phyloP scores from a whole-genome alignment of 2,113 vertebrate genomes.

The Numenius arquata region DNA sequence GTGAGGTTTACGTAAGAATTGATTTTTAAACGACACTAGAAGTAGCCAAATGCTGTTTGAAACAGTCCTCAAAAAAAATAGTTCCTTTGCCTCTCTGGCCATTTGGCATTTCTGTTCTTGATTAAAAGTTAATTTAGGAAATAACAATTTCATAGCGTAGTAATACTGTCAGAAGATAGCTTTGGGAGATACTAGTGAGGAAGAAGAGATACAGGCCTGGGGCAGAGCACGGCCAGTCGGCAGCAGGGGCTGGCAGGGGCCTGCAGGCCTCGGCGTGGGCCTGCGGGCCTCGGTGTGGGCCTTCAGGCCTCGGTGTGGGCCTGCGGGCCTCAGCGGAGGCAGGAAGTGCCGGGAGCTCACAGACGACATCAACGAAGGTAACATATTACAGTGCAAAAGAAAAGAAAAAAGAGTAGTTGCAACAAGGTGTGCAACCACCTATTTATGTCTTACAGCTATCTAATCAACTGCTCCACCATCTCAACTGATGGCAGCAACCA shows the following conservation, averaged over 20 bases:
- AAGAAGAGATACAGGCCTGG: not conserved
- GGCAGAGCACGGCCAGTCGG: accelerated
- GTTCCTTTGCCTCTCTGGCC: not conserved
- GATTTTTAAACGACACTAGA: not conserved
- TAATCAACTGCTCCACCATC: accelerated
- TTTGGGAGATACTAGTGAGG: not conserved
- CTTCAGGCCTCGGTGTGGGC: accelerated
- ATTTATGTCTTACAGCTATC: not conserved
- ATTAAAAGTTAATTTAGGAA: not conserved
- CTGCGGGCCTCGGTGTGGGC: too few relatives aligned
- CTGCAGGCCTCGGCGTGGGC: not conserved
- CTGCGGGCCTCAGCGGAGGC: accelerated
- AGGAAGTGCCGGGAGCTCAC: not conserved
- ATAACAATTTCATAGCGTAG: not conserved
- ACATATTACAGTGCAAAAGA: not conserved
- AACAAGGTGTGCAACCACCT: not conserved
- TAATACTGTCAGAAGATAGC: not conserved
- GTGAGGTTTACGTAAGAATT: not conserved
- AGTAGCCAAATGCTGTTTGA: not conserved
- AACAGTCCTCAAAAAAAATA: not conserved
- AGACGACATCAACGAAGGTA: not conserved
- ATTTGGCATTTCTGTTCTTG: not conserved
- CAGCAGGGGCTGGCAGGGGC: accelerated
- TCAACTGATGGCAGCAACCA: accelerated
- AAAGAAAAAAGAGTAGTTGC: not conserved